Conservation (phyloP, 2,888 invertebrate species). For the Nemotelus pantherinus region DNA sequence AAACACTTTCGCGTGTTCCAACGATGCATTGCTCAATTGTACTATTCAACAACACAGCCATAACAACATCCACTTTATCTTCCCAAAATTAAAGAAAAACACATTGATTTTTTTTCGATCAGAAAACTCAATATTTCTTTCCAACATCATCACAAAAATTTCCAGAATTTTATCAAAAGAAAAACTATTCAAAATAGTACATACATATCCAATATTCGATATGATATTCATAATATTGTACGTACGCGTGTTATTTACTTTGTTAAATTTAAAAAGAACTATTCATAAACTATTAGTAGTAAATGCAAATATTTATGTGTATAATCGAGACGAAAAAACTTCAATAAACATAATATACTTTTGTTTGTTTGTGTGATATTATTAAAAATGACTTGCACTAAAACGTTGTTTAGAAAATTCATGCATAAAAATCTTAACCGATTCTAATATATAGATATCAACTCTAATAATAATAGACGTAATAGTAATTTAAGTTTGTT, state of each 20-base stretch:
- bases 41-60: too few species aligned
- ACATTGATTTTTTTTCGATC: conserved; percentile 25
- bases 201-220: background rate
- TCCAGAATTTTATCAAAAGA: background rate
- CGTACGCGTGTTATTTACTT: too few species aligned
- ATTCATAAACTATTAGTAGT: too few species aligned
- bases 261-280: too few species aligned
- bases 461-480: conserved; percentile 32
- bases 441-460: conserved; percentile 10
- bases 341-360: conserved; percentile 16
- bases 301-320: background rate
- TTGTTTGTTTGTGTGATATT: background rate
- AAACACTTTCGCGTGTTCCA: too few species aligned
- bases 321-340: conserved; percentile 15
- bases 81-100: conserved; percentile 3
- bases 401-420: conserved; percentile 20
- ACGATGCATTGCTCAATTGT: too few species aligned
- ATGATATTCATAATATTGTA: too few species aligned
- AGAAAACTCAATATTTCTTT: conserved; percentile 37
- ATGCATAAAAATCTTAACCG: conserved; percentile 23
- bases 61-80: background rate
- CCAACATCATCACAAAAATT: conserved; percentile 27
- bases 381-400: conserved; percentile 25
- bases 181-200: background rate
- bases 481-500: background rate